Base-by-base conservation (phyloP, 2,797 vertebrate species). In the Florisuga fusca region DNA sequence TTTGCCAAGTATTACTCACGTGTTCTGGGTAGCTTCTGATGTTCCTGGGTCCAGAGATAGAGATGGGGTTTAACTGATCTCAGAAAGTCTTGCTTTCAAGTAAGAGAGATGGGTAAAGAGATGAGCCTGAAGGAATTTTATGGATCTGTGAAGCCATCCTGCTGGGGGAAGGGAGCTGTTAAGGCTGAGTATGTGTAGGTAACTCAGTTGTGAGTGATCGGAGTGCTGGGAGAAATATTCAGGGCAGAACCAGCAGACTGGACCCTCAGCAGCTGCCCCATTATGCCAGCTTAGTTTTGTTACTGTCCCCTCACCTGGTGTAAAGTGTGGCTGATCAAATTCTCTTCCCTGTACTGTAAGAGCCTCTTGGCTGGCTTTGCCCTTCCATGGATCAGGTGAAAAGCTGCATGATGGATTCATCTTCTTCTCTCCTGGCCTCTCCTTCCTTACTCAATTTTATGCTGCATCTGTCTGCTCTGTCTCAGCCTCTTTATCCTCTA, bases 221-320 rank as follows among this genome's bases (percentile, higher is more conserved):
- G 18, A 10, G 33, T 84, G 55, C 76, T 91, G 19, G 68, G 50
- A 84, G 76, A 46, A 74, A 14, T 5, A 43, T 1, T 2, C 16
- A 61, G 50, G 31, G 64, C 71, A 76, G 53, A 62, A 8, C 7
- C 29, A 22, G 80, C 25, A 61, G 66, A 67, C 57, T 9, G 2
- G 55, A 83, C 43, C 17, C 0, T 0, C 85, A 58, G 69, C 66
- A 84, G 33, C 66, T 16, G 5, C 54, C 27, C 1, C 1, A 1
- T 31, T n/a, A 50, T 1, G 6, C 23, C 13, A 7, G 29, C n/a
- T 15, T 77, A 43, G 27, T 53, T 62, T 50, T 34, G 41, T 34
- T 69, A 2, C 61, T 1, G 4, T 55, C 38, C 1, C 36, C 68
- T 75, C 23, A 14, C 34, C 12, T 43, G 5, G 0, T 9, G 31